These are phyloP conservation scores for Torymus aiolomorphi DNA, from an alignment of 2,888 invertebrate genomes.

Conservation along the genomic window DNA sequence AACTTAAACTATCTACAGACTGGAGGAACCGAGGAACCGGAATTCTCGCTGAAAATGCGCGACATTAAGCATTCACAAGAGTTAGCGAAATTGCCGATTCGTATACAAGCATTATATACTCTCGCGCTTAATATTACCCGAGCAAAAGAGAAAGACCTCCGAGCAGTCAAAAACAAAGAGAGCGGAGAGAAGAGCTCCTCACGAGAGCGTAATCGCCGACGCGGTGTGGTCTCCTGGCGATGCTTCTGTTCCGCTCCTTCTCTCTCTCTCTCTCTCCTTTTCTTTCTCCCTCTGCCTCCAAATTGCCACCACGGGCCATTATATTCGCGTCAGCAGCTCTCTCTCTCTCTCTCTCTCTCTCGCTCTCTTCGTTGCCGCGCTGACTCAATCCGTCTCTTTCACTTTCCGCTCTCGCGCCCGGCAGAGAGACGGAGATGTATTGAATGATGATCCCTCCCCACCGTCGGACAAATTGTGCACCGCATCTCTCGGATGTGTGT, in stretches of 20 bases:
- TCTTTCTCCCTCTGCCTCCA: slow-evolving; percentile 59
- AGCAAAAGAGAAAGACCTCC: not conserved
- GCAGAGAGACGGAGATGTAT: slow-evolving; percentile 19
- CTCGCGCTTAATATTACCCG: too few relatives aligned
- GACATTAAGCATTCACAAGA: too few relatives aligned
- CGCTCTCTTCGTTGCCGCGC: not conserved
- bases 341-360: too few relatives aligned
- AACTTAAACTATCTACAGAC: too few relatives aligned
- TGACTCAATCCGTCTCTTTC: slow-evolving; percentile 53
- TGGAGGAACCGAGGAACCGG: too few relatives aligned
- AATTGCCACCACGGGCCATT: slow-evolving; percentile 70
- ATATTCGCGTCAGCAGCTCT: slow-evolving; percentile 68
- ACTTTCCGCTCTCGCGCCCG: slow-evolving; percentile 28
- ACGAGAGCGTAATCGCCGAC: slow-evolving; percentile 64
- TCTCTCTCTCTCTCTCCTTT: slow-evolving; percentile 3
- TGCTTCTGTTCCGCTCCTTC: slow-evolving; percentile 57
- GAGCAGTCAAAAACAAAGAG: not conserved
- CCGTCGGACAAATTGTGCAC: slow-evolving; percentile 40
- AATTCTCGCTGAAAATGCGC: too few relatives aligned
- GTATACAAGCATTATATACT: not conserved
- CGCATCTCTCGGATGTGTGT: not conserved
- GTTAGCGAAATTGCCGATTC: too few relatives aligned
- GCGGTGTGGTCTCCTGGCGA: slow-evolving; percentile 58
- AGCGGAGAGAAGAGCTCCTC: slow-evolving; percentile 47
- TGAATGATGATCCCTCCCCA: slow-evolving; percentile 36